Evolutionary conservation across 2,888 invertebrate species (phyloP).

Genomic region (Seira musarum): DNA sequence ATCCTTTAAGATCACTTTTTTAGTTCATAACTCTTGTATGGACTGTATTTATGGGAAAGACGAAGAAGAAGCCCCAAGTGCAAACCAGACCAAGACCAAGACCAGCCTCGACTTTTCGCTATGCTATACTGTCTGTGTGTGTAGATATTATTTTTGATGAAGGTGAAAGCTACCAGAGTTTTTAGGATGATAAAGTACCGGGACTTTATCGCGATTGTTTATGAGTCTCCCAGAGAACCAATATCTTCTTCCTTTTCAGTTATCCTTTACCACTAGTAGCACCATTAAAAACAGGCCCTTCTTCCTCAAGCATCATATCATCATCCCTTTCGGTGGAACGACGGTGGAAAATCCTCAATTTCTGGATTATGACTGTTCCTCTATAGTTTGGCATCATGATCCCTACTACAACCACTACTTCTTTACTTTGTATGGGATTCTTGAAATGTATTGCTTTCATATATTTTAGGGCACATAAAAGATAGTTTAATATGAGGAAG

Average conservation of each 20-base stretch:
- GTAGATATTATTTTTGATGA: not conserved
- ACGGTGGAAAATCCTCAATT: no score
- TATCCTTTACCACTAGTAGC: no score
- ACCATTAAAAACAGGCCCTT: no score
- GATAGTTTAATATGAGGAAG: constrained; percentile 38
- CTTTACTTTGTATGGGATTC: not conserved
- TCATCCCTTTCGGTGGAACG: no score
- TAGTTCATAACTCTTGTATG: constrained; percentile 44
- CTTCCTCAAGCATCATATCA: not conserved
- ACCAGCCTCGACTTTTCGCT: not conserved
- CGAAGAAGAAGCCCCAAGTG: not conserved
- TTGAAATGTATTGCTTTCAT: constrained; percentile 6
- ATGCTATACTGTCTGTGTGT: not conserved
- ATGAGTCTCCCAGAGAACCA: no score
- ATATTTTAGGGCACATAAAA: constrained; percentile 31
- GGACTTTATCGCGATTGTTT: constrained; percentile 44
- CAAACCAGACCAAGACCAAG: not conserved
- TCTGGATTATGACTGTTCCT: no score
- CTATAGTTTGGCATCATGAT: no score
- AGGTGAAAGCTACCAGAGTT: constrained; percentile 15
- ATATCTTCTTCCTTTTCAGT: no score
- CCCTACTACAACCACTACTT: constrained; percentile 1
- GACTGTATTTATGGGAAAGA: constrained; percentile 7
- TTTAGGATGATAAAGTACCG: constrained; percentile 43
- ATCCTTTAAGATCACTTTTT: constrained; percentile 17